A percentile compares a stretch with the other conserved stretches of the same genome.
These are phyloP conservation scores for Lepus europaeus DNA, from an alignment of 2,113 vertebrate species.

Conservation along the genomic window DNA sequence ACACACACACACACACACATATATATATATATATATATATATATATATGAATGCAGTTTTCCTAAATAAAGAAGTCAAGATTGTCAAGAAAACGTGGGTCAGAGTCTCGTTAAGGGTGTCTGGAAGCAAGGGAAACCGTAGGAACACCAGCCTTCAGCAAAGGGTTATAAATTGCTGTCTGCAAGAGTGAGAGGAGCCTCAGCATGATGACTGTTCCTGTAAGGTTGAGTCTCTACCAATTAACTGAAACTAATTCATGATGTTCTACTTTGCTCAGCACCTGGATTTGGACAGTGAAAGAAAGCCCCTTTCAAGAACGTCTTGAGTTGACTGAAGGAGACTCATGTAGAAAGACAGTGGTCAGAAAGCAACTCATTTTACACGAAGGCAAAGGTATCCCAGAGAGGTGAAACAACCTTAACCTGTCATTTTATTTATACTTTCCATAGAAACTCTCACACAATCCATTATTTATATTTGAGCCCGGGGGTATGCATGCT, in stretches of 20 bases:
- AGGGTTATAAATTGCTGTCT: neutral
- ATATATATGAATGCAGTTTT: neutral
- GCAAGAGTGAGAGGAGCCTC: neutral
- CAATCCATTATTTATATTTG: neutral
- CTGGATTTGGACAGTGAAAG: neutral
- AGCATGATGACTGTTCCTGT: neutral
- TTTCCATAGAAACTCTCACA: neutral
- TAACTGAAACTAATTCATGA: neutral
- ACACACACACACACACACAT: too few species aligned
- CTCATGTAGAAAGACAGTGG: neutral
- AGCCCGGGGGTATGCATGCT: neutral
- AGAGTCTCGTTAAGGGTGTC: neutral
- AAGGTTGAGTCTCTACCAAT: neutral
- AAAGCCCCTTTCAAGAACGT: neutral
- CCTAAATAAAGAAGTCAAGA: neutral
- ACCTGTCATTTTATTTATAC: neutral
- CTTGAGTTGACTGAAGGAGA: neutral
- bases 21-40: too few species aligned
- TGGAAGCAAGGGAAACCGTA: neutral
- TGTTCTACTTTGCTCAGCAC: neutral
- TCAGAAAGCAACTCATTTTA: slow-evolving; percentile 16
- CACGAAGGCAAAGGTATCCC: neutral
- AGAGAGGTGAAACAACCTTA: neutral
- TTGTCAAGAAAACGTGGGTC: neutral
- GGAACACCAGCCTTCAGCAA: neutral